A percentile compares a stretch with the other conserved stretches of the same genome.
Conservation (phyloP, 2,888 invertebrate species). For the Galerucella nymphaeae region DNA sequence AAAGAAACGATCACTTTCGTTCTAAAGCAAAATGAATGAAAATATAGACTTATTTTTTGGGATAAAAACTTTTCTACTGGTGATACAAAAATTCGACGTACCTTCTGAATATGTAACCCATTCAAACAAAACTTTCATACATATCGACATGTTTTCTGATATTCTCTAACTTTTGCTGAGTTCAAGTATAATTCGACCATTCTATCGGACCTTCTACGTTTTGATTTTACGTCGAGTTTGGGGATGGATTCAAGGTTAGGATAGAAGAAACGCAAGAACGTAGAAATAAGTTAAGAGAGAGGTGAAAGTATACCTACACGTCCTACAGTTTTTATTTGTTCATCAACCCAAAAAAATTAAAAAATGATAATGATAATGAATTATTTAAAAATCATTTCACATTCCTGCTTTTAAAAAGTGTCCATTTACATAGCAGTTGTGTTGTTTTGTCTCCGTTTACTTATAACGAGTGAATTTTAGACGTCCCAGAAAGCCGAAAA, state of each 20-base stretch:
- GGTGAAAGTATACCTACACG: not conserved
- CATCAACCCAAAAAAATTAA: no score
- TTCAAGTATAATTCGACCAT: slow-evolving; percentile 32
- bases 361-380: no score
- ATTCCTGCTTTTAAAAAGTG: no score
- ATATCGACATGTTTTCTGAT: slow-evolving; percentile 28
- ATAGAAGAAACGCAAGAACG: not conserved
- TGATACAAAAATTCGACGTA: not conserved
- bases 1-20: no score
- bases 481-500: no score
- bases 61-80: not conserved
- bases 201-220: slow-evolving; percentile 27
- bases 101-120: slow-evolving; percentile 19
- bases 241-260: not conserved
- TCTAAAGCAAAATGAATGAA: not conserved
- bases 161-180: slow-evolving; percentile 15
- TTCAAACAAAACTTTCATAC: slow-evolving; percentile 32
- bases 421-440: no score
- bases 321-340: no score
- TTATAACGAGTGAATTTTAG: no score
- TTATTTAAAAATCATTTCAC: no score
- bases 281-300: not conserved
- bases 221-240: slow-evolving; percentile 32
- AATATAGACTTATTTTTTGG: not conserved
- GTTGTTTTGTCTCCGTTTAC: no score